phyloP scores from a whole-genome alignment of 2,888 invertebrate species.

The Scaeva pyrastri region DNA sequence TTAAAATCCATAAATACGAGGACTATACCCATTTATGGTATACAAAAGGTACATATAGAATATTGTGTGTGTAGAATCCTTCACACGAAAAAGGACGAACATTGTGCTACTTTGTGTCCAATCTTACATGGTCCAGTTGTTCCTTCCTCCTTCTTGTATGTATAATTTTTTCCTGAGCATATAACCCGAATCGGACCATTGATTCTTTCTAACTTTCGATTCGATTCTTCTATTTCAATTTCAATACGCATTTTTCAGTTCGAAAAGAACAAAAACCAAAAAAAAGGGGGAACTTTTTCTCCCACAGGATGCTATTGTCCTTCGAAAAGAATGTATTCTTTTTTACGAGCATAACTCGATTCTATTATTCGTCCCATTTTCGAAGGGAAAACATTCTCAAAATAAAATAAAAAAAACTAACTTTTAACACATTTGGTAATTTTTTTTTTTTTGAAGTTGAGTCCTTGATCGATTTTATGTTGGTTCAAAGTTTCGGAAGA shows the following conservation, averaged over 20 bases:
- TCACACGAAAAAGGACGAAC: constrained; percentile 46
- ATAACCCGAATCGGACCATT: constrained; percentile 53
- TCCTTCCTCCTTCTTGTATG: constrained; percentile 4
- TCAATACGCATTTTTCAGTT: constrained; percentile 50
- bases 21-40: neutral
- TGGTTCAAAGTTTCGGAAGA: neutral
- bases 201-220: constrained; percentile 53
- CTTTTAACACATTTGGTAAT: constrained; percentile 32
- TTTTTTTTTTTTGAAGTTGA: constrained; percentile 25
- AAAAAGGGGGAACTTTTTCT: constrained; percentile 13
- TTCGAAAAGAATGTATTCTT: constrained; percentile 52
- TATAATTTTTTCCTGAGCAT: constrained; percentile 21
- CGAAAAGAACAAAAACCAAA: neutral
- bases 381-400: neutral
- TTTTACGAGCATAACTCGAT: constrained; percentile 56
- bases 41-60: neutral
- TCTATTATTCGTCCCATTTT: neutral
- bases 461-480: constrained; percentile 60
- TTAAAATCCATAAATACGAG: neutral
- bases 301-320: constrained; percentile 19
- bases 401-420: constrained; percentile 46
- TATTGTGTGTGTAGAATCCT: neutral
- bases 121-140: constrained; percentile 59
- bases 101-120: constrained; percentile 68
- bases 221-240: constrained; percentile 67